These are phyloP conservation scores for Calycopis cecrops DNA, from an alignment of 1,140 invertebrate species.

Conservation along the genomic window DNA sequence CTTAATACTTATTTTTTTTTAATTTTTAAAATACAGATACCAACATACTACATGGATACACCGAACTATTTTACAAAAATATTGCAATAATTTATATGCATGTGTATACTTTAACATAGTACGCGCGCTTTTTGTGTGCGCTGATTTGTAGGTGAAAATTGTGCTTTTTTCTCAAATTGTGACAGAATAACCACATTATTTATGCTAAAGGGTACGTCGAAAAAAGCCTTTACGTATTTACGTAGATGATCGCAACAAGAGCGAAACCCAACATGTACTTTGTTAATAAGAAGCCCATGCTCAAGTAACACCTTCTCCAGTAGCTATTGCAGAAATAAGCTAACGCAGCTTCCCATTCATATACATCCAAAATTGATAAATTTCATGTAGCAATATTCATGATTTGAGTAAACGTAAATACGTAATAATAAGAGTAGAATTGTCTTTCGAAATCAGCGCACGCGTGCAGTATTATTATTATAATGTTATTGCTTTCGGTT, in stretches of 20 bases:
- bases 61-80: conserved; percentile 71
- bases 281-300: too few relatives aligned
- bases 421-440: conserved; percentile 1
- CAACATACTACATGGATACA: conserved; percentile 65
- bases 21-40: conserved; percentile 60
- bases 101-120: conserved; percentile 52
- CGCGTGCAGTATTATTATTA: conserved; percentile 51
- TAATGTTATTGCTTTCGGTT: conserved; percentile 70
- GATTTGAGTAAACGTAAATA: background rate
- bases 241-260: conserved; percentile 7
- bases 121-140: conserved; percentile 53
- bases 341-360: too few relatives aligned
- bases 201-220: conserved; percentile 9
- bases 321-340: too few relatives aligned
- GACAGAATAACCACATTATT: background rate
- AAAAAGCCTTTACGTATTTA: background rate
- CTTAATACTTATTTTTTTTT: conserved; percentile 50
- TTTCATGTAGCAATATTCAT: too few relatives aligned
- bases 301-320: too few relatives aligned
- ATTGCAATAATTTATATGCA: conserved; percentile 62
- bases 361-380: too few relatives aligned
- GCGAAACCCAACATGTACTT: too few relatives aligned
- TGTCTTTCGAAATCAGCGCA: conserved; percentile 44
- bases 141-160: conserved; percentile 11
- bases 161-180: too few relatives aligned